These are phyloP conservation scores for Syngnathus acus DNA, from an alignment of 2,797 vertebrate genomes.

Conservation along the genomic window DNA sequence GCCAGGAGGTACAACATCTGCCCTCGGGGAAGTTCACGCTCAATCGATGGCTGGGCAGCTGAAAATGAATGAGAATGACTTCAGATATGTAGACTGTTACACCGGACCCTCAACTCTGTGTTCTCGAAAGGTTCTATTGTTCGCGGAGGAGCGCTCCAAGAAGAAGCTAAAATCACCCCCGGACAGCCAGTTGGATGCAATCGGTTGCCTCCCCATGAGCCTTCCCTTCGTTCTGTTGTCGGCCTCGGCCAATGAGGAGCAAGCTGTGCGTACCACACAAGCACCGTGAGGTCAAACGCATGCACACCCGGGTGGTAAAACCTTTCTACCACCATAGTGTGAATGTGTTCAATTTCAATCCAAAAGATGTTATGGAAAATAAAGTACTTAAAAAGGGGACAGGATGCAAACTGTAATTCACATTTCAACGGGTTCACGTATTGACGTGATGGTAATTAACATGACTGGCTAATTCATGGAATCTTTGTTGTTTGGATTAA, in stretches of 20 bases:
- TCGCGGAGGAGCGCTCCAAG: conserved; percentile 50
- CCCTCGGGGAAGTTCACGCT: too few species aligned
- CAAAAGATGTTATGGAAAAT: too few species aligned
- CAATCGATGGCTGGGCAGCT: background rate
- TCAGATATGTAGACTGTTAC: too few species aligned
- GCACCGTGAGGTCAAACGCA: background rate
- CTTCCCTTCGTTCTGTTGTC: conserved; percentile 64
- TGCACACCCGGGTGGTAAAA: background rate
- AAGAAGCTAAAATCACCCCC: conserved; percentile 15
- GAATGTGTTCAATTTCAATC: too few species aligned
- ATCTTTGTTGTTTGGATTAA: too few species aligned
- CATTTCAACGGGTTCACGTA: too few species aligned
- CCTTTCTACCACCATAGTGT: background rate
- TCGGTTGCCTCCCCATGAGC: conserved; percentile 61
- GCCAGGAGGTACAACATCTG: conserved; percentile 32
- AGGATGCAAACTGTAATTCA: too few species aligned
- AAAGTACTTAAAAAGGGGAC: too few species aligned
- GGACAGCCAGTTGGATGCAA: conserved; percentile 61
- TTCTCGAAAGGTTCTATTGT: conserved; percentile 48
- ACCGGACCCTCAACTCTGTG: background rate
- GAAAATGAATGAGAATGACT: background rate
- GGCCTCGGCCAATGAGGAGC: conserved; percentile 49
- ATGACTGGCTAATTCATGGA: background rate
- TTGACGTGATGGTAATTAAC: background rate
- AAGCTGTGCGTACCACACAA: conserved; percentile 42